Evolutionary conservation across 2,888 invertebrate genomes (phyloP).

Genomic region (Nebria salina): DNA sequence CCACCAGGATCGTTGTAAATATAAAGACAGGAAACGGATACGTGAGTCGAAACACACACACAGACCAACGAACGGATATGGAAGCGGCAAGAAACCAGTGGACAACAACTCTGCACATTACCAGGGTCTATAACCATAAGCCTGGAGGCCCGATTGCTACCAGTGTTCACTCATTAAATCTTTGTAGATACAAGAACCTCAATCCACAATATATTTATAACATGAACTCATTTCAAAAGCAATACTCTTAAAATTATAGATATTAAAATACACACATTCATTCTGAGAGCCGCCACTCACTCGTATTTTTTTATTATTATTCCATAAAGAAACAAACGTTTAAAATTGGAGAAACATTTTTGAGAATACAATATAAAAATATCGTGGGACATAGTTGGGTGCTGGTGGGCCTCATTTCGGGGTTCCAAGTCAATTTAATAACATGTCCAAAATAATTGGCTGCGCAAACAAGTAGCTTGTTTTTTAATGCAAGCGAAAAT

Average conservation of each 20-base stretch:
- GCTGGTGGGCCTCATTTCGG: neutral
- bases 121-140: constrained; percentile 56
- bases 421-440: constrained; percentile 53
- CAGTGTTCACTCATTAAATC: constrained; percentile 58
- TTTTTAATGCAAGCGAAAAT: constrained; percentile 56
- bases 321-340: no score
- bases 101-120: constrained; percentile 48
- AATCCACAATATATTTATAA: neutral
- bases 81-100: neutral
- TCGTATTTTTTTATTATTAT: no score
- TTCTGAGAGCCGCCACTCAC: no score
- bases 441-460: constrained; percentile 61
- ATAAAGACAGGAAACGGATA: constrained; percentile 22
- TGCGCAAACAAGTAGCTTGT: constrained; percentile 60
- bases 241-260: neutral
- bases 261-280: no score
- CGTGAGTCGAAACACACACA: constrained; percentile 5
- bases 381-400: constrained; percentile 50
- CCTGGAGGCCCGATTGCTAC: constrained; percentile 53
- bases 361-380: neutral
- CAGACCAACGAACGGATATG: neutral
- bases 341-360: neutral
- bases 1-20: neutral
- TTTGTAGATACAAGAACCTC: constrained; percentile 53
- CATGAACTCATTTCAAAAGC: neutral